phyloP scores from a whole-genome alignment of 2,888 invertebrate genomes.

The Hipparchia semele region DNA sequence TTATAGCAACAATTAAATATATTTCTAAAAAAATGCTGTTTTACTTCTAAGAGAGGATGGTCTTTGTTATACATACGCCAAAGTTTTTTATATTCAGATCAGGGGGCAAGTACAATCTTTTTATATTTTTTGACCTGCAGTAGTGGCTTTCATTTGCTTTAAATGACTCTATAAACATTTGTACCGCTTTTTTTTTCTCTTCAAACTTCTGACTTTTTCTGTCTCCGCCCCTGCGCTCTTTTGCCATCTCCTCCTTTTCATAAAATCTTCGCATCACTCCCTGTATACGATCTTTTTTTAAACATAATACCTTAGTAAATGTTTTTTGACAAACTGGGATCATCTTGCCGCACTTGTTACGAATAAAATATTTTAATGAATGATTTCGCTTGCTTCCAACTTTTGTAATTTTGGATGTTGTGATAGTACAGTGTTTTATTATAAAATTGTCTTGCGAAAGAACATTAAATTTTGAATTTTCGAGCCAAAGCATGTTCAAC shows the following conservation, averaged over 20 bases:
- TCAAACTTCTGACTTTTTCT: conserved; percentile 15
- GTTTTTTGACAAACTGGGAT: no score
- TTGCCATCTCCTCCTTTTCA: conserved; percentile 10
- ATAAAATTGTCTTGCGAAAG: conserved; percentile 4
- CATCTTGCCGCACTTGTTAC: no score
- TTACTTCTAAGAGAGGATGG: no score
- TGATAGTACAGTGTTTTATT: not conserved
- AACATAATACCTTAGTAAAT: not conserved
- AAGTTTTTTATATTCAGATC: conserved; percentile 41
- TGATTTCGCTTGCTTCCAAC: not conserved
- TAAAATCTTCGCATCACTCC: conserved; percentile 13
- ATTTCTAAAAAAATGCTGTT: no score
- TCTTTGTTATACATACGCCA: no score
- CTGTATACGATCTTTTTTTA: conserved; percentile 19
- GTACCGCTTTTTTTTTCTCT: conserved; percentile 12
- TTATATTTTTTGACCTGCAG: conserved; percentile 17
- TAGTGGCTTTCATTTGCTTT: conserved; percentile 20
- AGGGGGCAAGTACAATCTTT: not conserved
- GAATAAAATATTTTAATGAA: not conserved
- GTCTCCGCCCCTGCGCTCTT: conserved; percentile 17
- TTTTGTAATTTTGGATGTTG: not conserved
- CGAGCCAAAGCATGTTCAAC: no score
- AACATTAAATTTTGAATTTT: no score
- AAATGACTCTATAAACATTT: conserved; percentile 15
- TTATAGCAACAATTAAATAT: no score